Evolutionary conservation across 2,113 vertebrate genomes (phyloP).

Genomic region (Lichenostomus cassidix): DNA sequence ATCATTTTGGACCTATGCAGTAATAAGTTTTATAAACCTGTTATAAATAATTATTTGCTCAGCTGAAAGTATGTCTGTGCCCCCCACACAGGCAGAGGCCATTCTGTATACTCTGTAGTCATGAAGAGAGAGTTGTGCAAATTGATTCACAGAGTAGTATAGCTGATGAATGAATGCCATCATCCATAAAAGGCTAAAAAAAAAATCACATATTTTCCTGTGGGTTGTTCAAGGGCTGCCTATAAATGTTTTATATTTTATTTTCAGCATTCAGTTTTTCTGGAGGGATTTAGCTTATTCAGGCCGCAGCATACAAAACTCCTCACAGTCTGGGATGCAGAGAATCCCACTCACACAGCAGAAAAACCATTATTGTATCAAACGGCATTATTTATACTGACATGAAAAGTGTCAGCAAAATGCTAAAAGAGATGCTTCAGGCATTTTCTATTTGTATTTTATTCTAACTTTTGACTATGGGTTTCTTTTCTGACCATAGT

Average conservation of each 20-base stretch:
- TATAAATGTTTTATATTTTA: background rate
- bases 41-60: background rate
- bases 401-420: background rate
- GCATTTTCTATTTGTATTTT: background rate
- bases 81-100: background rate
- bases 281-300: background rate
- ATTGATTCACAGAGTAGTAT: background rate
- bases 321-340: background rate
- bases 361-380: background rate
- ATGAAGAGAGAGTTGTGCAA: background rate
- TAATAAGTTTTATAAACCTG: background rate
- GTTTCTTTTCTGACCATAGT: background rate
- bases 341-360: background rate
- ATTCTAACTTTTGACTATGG: background rate
- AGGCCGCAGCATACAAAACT: background rate
- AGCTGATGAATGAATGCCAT: background rate
- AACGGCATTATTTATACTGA: background rate
- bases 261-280: background rate
- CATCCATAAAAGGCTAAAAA: background rate
- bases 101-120: background rate
- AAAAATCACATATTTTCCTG: background rate
- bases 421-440: background rate
- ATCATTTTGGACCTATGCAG: background rate
- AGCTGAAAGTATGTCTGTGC: background rate
- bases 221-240: rapidly evolving